Base-by-base conservation (phyloP, 1,140 invertebrate genomes). In the Nebria ingens region DNA sequence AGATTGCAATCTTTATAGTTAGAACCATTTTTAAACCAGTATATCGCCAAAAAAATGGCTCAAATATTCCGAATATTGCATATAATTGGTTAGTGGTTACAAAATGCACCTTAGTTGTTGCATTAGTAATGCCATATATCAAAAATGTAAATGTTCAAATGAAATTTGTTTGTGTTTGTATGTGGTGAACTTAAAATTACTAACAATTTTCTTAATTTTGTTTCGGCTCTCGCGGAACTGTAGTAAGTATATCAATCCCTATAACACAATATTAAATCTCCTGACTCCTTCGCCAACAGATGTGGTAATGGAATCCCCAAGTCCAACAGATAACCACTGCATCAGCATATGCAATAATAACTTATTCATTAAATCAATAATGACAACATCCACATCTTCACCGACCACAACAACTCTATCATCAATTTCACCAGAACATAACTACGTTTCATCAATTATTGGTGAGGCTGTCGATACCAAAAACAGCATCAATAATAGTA, bases 261-360 rank as follows among this genome's bases (percentile, higher is more conserved):
- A 59, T 54, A 61, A 61, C 56, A 59, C 40, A 57, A 53, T 60
- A 40, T 52, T 55, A 42, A 59, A 68, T 52, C 69, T 73, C 59
- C 67, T 75, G 59, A 79, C 75, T 59, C 77, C 78, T 34, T 80
- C 78, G 40, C 75, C 79, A 54, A 76, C 71, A 57, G 77, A 80
- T 63, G 64, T 77, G 21, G 69, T 69, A 45, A 78, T 78, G 74
- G 73, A 72, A 58, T 76, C 74, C 29, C 74, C 74, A 50, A 76
- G 69, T 63, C 74, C 75, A 45, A 58, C 68, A 58, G 67, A 67
- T 61, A 69, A 68, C 52, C 70, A 69, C 61, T 76, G 71, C 56
- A 71, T 72, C 53, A 69, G 73, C 56, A 66, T 75, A 19, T 71
- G 72, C 55, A 74, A 73, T 52, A 69, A 71, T 38, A 71, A 75